phyloP scores from a whole-genome alignment of 2,797 vertebrate genomes.

The Hafferia zeledoni region DNA sequence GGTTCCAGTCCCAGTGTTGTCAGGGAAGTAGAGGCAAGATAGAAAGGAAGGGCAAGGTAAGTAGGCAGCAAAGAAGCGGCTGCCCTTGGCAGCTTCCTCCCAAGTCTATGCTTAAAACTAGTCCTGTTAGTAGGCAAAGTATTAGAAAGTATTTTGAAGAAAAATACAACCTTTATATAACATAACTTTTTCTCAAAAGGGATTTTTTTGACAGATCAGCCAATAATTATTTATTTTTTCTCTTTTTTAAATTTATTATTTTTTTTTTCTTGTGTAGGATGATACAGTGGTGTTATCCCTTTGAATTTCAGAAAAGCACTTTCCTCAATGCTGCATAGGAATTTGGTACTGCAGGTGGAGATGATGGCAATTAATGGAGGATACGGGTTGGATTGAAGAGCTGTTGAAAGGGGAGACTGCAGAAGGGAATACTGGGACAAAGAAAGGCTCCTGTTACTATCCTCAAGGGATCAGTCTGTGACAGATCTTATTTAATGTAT shows the following conservation, averaged over 20 bases:
- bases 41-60: not conserved
- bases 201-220: not conserved
- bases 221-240: not conserved
- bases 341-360: not conserved
- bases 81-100: not conserved
- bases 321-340: not conserved
- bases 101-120: not conserved
- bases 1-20: not conserved
- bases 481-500: not conserved
- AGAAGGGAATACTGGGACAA: not conserved
- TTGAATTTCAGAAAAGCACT: not conserved
- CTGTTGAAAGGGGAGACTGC: not conserved
- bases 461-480: not conserved
- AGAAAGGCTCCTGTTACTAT: not conserved
- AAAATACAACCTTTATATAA: not conserved
- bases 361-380: not conserved
- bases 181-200: not conserved
- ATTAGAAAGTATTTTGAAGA: not conserved
- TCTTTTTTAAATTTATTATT: not conserved
- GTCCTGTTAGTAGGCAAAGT: not conserved
- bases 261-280: not conserved
- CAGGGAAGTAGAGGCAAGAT: not conserved
- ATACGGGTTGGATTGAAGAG: not conserved
- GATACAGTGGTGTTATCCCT: not conserved
- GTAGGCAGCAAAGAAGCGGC: not conserved